Conservation (phyloP, 2,797 vertebrate genomes). For the Chrysocyon brachyurus region DNA sequence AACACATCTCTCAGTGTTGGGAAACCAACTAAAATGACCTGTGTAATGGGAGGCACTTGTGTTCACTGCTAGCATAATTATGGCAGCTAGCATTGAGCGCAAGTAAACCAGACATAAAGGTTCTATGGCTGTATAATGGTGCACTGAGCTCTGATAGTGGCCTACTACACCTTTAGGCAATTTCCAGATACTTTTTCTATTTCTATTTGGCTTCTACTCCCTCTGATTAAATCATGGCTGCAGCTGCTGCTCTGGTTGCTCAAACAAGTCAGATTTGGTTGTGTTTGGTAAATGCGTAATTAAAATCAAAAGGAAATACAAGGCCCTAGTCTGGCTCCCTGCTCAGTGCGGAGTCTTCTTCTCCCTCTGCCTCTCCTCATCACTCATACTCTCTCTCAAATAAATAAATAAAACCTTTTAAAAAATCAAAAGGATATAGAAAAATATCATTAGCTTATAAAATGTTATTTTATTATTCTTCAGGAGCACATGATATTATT, state of each 20-base stretch:
- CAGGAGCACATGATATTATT: background rate
- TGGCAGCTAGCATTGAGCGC: background rate
- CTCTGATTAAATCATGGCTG: background rate
- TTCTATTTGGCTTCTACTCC: background rate
- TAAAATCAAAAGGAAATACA: slow-evolving; percentile 35
- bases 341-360: background rate
- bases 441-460: slow-evolving; percentile 18
- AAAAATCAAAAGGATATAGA: background rate
- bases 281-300: background rate
- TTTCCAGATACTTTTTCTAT: background rate
- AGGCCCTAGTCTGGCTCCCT: background rate
- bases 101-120: background rate
- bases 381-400: background rate
- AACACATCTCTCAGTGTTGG: background rate
- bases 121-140: background rate
- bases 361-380: background rate
- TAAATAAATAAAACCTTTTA: background rate
- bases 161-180: background rate
- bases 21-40: background rate
- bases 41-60: background rate
- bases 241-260: background rate
- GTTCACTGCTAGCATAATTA: background rate
- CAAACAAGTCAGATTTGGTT: slow-evolving; percentile 35
- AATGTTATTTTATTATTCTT: background rate
- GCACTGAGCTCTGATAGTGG: background rate